phyloP scores from a whole-genome alignment of 92 coral and sea anemone species.

The Siderastrea radians region DNA sequence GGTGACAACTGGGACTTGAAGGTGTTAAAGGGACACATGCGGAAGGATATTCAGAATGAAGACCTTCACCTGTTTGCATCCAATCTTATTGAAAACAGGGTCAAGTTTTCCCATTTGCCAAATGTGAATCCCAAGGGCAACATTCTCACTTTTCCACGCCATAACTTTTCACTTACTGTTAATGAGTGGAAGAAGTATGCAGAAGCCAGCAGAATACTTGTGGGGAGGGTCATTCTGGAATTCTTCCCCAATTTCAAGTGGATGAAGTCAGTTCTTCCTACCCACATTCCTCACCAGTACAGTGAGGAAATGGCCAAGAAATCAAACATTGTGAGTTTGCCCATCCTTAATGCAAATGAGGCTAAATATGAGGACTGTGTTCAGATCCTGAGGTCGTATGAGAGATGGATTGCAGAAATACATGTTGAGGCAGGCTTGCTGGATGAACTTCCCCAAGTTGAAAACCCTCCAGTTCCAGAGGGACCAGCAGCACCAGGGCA shows the following conservation, averaged over 20 bases:
- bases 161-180: conserved; percentile 31
- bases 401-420: conserved; percentile 72
- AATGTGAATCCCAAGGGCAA: conserved; percentile 58
- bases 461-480: conserved; percentile 64
- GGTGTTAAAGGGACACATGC: conserved; percentile 11
- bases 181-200: conserved; percentile 48
- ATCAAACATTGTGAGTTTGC: conserved; percentile 62
- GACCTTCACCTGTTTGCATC: conserved; percentile 21
- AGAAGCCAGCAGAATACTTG: conserved; percentile 47
- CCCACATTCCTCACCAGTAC: conserved; percentile 54
- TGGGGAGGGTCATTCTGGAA: conserved; percentile 38
- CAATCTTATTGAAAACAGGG: conserved; percentile 64
- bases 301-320: conserved; percentile 64
- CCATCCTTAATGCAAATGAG: conserved; percentile 64
- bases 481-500: conserved; percentile 74
- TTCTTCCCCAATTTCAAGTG: conserved; percentile 59
- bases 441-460: conserved; percentile 43
- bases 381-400: conserved; percentile 55
- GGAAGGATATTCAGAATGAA: conserved; percentile 53
- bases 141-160: conserved; percentile 35
- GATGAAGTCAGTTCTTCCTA: conserved; percentile 39
- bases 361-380: conserved; percentile 75
- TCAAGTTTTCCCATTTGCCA: conserved; percentile 43
- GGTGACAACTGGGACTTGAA: conserved; percentile 65
- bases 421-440: conserved; percentile 67